Base-by-base conservation (phyloP, 2,113 vertebrate genomes). In the Halcyon senegalensis region DNA sequence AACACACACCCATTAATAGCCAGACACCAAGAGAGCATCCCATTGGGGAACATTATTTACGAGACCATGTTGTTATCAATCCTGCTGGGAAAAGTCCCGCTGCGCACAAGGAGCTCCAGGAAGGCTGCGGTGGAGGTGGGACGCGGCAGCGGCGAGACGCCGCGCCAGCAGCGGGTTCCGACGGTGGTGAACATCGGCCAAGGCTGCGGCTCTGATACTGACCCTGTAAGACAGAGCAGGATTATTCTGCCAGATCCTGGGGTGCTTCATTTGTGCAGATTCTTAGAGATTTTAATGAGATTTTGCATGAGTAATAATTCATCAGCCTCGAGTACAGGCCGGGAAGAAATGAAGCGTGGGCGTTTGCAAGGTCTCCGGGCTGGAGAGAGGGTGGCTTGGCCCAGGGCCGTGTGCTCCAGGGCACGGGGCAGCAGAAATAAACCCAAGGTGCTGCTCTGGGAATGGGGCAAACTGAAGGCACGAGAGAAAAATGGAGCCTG, bases 111-210 rank as follows among this genome's bases (percentile, higher is more conserved):
- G 68, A 30, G 92, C 6, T 19, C 2, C 19, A 1, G 81, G 80
- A 46, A 53, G 73, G 69, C 63, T 35, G 91, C 20, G 1, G 44
- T 0, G 4, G 0, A 3, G 1, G 4, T 0, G 68, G 83, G 56
- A 5, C 1, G 15, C 1, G 43, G 83, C 20, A 1, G 69, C 48
- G 51, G 46, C 4, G 18, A 10, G 58, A 0, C 15, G 5, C 1
- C 2, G 33, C 21, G 79, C 48, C 50, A 41, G 77, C n/a, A 23
- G 50, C 8, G 11, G 3, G 1, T 5, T 4, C 6, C 20, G 2
- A 1, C 2, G 27, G 37, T 1, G 4, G 13, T 9, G 39, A 2
- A 2, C 80, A 0, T 0, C 19, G 16, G 76, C 59, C 6, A 0
- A 16, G 74, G 58, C 51, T 11, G 59, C 4, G 1, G 51, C 59